Conservation (phyloP, 2,797 vertebrate genomes). For the Natrix natrix region DNA sequence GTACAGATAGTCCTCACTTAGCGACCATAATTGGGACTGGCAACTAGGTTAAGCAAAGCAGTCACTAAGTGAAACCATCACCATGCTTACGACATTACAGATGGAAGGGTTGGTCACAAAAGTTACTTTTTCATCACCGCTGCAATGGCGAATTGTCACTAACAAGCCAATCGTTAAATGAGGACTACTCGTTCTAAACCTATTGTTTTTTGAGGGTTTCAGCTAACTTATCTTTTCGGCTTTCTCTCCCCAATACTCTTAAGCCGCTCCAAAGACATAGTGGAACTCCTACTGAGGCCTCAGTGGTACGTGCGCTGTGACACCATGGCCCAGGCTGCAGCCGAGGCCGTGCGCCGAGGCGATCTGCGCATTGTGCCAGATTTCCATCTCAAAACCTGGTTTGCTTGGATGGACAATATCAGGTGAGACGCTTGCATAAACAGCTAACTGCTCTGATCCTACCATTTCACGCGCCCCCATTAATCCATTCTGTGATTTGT, state of each 20-base stretch:
- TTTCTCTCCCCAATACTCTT: background rate
- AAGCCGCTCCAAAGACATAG: slow-evolving; percentile 92
- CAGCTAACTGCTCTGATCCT: background rate
- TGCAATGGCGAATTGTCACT: background rate
- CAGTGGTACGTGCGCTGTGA: slow-evolving; percentile 90
- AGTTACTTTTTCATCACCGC: background rate
- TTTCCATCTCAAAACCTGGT: slow-evolving; percentile 86
- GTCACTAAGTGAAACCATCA: background rate
- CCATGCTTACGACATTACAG: background rate
- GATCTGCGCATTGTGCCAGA: slow-evolving; percentile 85
- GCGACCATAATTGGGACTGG: background rate
- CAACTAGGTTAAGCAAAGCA: background rate
- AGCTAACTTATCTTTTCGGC: background rate
- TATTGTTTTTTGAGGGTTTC: background rate
- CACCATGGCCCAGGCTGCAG: slow-evolving; percentile 86
- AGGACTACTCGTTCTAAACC: background rate
- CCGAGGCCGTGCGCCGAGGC: slow-evolving; percentile 80
- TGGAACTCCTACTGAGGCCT: slow-evolving; percentile 88
- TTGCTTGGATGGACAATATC: slow-evolving; percentile 89
- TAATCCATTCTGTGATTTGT: background rate
- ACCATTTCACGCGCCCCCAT: background rate
- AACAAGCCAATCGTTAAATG: background rate
- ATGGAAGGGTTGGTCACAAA: background rate
- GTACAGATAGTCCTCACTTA: background rate
- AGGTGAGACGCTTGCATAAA: slow-evolving; percentile 60